phyloP scores from a whole-genome alignment of 1,140 invertebrate species.

The Orius insidiosus region DNA sequence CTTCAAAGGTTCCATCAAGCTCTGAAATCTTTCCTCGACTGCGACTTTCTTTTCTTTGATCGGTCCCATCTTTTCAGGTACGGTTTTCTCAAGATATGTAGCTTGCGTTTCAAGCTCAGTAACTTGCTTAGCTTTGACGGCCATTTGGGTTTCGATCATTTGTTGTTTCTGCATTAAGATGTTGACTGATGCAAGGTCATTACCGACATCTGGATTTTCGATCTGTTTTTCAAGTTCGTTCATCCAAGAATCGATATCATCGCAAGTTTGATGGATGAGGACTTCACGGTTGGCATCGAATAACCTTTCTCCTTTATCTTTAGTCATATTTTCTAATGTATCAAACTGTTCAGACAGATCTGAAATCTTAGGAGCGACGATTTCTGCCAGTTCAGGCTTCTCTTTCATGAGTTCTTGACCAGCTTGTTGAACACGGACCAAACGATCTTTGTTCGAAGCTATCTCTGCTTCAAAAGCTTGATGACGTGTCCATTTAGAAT shows the following conservation, averaged over 20 bases:
- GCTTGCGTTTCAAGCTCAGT: constrained; percentile 87
- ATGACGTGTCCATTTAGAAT: constrained; percentile 98
- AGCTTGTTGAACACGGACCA: constrained; percentile 70
- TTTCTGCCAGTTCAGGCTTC: constrained; percentile 83
- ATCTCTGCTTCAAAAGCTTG: constrained; percentile 99
- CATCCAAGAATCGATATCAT: constrained; percentile 98
- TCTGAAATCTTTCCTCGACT: constrained; percentile 78
- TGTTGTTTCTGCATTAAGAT: constrained; percentile 97
- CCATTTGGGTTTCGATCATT: constrained; percentile 93
- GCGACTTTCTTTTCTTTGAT: constrained; percentile 86
- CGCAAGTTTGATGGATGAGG: constrained; percentile 89
- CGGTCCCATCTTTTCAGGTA: constrained; percentile 78
- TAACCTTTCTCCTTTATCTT: constrained; percentile 90
- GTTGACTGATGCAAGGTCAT: constrained; percentile 94
- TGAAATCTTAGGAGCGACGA: constrained; percentile 78
- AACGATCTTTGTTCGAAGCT: constrained; percentile 90
- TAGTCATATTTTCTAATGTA: constrained; percentile 84
- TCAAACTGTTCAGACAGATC: constrained; percentile 82
- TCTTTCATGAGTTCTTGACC: constrained; percentile 79
- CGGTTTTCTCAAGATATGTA: constrained; percentile 80
- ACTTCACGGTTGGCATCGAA: constrained; percentile 97
- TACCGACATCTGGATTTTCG: constrained; percentile 81
- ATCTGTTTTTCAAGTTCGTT: constrained; percentile 96
- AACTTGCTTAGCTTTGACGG: constrained; percentile 80
- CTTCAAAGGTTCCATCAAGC: constrained; percentile 74